Conservation (phyloP, 2,797 vertebrate species). For the Sebastes kiyomatsui region DNA sequence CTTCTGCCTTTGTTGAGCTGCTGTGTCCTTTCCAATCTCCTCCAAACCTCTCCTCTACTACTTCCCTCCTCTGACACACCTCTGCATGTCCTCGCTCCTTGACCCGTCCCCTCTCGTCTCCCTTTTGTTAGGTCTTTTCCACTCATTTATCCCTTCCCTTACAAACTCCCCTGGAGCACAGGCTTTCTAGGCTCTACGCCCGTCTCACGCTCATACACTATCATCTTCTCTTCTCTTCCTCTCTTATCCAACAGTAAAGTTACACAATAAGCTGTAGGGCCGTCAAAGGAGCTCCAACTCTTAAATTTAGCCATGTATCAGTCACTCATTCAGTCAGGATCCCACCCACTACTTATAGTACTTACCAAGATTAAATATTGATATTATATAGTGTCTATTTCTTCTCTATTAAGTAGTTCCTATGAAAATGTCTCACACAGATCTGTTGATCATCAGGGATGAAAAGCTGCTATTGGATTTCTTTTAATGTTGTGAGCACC, state of each 20-base stretch:
- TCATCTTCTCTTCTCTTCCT: not conserved
- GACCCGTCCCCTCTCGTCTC: not conserved
- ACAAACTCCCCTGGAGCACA: not conserved
- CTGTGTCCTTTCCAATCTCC: constrained; percentile 6
- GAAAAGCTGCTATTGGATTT: not conserved
- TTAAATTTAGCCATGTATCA: not conserved
- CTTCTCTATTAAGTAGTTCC: not conserved
- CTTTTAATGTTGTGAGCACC: not conserved
- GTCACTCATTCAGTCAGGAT: not conserved
- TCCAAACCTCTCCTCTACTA: not conserved
- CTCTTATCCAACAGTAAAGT: not conserved
- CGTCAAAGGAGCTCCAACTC: not conserved
- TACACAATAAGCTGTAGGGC: not conserved
- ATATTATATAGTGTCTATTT: not conserved
- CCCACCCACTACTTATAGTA: not conserved
- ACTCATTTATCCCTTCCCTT: constrained; percentile 26
- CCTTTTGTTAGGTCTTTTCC: constrained; percentile 12
- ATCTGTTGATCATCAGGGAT: not conserved
- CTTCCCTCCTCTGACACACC: constrained; percentile 9
- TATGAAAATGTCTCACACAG: not conserved
- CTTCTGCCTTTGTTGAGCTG: not conserved
- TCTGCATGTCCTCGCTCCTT: constrained; percentile 24
- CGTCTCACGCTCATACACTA: not conserved
- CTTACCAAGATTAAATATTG: not conserved
- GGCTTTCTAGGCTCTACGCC: constrained; percentile 9